A percentile compares a stretch with the other conserved stretches of the same genome.
Evolutionary conservation across 2,113 vertebrate genomes (phyloP).

Genomic region (Oreochromis tanganicae): DNA sequence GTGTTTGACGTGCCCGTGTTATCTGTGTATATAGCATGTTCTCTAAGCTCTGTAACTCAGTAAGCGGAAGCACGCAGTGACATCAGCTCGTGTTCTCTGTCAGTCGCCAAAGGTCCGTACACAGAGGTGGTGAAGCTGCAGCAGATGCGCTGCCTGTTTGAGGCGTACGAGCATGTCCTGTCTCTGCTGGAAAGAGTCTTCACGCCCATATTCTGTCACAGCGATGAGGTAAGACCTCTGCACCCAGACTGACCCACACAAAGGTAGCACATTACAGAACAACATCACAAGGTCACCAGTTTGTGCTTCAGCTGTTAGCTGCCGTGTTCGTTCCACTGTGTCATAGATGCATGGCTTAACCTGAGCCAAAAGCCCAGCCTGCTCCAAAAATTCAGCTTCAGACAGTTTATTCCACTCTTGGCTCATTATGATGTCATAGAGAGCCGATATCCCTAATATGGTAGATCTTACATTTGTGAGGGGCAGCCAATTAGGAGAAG

Average conservation of each 20-base stretch:
- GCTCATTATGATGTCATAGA: not conserved
- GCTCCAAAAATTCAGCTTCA: not conserved
- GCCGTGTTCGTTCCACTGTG: not conserved
- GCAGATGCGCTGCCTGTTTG: conserved; percentile 88
- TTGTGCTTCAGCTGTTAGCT: not conserved
- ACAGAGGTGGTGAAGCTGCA: conserved; percentile 88
- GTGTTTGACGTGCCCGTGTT: not conserved
- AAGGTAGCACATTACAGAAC: not conserved
- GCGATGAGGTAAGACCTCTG: conserved; percentile 81
- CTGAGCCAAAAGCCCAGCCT: not conserved
- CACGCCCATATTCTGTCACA: conserved; percentile 97
- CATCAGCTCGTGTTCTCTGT: not conserved
- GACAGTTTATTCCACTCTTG: too few relatives aligned
- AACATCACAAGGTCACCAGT: not conserved
- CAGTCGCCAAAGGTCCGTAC: conserved; percentile 86
- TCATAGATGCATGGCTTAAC: not conserved
- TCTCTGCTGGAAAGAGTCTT: conserved; percentile 92
- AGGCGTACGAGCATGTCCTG: conserved; percentile 95
- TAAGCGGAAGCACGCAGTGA: not conserved
- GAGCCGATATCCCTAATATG: not conserved
- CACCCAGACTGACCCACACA: not conserved
- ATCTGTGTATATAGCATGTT: not conserved
- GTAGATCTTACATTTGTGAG: not conserved
- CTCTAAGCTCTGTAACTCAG: not conserved
- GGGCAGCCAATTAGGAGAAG: not conserved